Evolutionary conservation across 2,113 vertebrate genomes (phyloP), one percentile per base, ranked within the genome.

Genomic region (Meriones unguiculatus): DNA sequence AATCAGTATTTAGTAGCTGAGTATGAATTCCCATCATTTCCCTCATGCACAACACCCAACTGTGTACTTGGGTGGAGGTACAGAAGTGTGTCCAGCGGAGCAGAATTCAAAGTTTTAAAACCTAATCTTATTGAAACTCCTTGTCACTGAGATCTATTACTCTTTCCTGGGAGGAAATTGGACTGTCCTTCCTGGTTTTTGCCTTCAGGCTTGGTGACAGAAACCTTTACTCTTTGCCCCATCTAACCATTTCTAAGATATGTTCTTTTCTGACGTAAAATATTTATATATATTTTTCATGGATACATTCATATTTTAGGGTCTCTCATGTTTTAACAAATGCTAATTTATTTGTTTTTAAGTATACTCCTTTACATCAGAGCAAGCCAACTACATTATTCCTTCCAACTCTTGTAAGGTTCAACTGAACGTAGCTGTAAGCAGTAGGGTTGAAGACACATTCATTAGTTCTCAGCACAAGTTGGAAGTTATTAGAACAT

Each of bases 101-200:
- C 7, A 96, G 72, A 72, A 10, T 25, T 10, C 22, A 59, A 84
- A 92, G 69, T 41, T 65, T 89, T 89, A 76, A 92, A 92, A 54
- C 50, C 41, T n/a, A 85, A 35, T 12, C 38, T 59, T 17, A 57
- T 65, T 73, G 87, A 93, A 90, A 28, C 2, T 91, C 30, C 30
- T 73, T 78, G 65, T 86, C 22, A 65, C 22, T 46, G 46, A 93
- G 28, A 65, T 89, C 54, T 72, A 77, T 87, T 57, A 35, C 59
- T 84, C 9, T 54, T 52, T 72, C 24, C n/a, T 65, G 84, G 57
- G 87, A 0, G 8, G 97, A 95, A 94, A 88, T 35, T 10, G 78
- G 80, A 90, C 20, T 62, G 65, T 94, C 89, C 41, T 91, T 2
- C 30, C 30, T 18, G 78, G 67, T 72, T 84, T 77, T 72, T 90